Evolutionary conservation across 2,113 vertebrate species (phyloP).

Genomic region (Ailurus styani): DNA sequence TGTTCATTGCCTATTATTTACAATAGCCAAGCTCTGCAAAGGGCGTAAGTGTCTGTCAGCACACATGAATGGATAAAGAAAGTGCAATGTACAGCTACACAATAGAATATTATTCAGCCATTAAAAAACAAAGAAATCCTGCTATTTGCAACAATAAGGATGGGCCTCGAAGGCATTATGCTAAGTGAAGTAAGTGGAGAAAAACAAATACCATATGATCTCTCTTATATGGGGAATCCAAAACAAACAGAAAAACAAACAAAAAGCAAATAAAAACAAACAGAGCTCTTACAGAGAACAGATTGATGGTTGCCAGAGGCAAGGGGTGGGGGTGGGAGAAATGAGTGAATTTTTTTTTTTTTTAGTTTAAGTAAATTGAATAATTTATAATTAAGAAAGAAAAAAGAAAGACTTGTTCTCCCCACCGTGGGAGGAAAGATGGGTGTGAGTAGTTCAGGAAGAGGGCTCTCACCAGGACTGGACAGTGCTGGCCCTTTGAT

Average conservation of each 20-base stretch:
- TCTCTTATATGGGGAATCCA: background rate
- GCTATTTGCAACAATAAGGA: background rate
- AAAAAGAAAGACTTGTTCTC: background rate
- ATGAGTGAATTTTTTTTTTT: background rate
- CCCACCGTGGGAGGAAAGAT: accelerated
- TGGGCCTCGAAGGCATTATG: background rate
- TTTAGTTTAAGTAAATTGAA: background rate
- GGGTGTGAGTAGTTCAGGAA: background rate
- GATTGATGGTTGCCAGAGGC: background rate
- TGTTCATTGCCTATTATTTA: background rate
- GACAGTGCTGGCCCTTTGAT: background rate
- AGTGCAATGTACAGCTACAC: background rate
- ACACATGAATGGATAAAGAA: background rate
- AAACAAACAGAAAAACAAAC: background rate
- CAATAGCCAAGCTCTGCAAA: background rate
- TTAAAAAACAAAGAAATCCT: background rate
- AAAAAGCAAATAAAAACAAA: background rate
- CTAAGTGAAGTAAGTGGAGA: background rate
- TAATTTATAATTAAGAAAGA: background rate
- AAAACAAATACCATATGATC: background rate
- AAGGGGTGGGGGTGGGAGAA: background rate
- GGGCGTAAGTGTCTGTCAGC: background rate
- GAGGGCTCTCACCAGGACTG: background rate
- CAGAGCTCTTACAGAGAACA: background rate
- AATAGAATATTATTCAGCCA: background rate